Evolutionary conservation across 53 echinoderm and acorn worm genomes (phyloP), one percentile per base, ranked within the genome.

Genomic region (Paracentrotus lividus): DNA sequence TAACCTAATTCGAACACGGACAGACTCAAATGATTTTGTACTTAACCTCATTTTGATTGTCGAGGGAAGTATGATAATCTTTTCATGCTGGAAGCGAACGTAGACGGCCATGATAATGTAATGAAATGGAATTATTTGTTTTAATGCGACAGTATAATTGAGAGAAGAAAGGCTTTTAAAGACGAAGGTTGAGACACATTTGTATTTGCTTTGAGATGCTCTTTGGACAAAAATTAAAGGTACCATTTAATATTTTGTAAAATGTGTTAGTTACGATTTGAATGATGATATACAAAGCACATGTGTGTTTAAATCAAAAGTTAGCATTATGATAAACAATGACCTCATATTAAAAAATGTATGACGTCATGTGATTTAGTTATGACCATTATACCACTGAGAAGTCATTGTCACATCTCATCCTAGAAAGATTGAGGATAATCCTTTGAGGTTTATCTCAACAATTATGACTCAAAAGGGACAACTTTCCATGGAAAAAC

Each of bases 1-100:
- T 81, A 81, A 81, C 81, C 81, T 33, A 81, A 81, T 81, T 81
- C 47, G 20, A 81, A 47, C 47, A 81, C 24, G n/a, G 43, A n/a
- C 47, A 47, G 47, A 81, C 9, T 47, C 8, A 44, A 81, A 81
- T 45, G 44, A 47, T 31, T 81, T 81, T 26, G 47, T 81, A 81
- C 81, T 81, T 81, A 81, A 81, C 81, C 81, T 14, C 26, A 2
- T 81, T 81, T 81, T 20, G 47, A 81, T 47, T 81, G 47, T 81
- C 44, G 13, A 47, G n/a, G 76, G 76, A 42, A 40, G 16, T 76
- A 40, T 76, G 76, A 5, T 42, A 45, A 45, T 81, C 44, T 45
- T 23, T 81, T 81, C 26, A 45, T 81, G 81, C 47, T 26, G 1
- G 47, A 12, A 81, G 81, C 81, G 81, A 6, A 47, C 81, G 81